Base-by-base conservation (phyloP, 2,888 invertebrate species). In the Lycaena phlaeas region DNA sequence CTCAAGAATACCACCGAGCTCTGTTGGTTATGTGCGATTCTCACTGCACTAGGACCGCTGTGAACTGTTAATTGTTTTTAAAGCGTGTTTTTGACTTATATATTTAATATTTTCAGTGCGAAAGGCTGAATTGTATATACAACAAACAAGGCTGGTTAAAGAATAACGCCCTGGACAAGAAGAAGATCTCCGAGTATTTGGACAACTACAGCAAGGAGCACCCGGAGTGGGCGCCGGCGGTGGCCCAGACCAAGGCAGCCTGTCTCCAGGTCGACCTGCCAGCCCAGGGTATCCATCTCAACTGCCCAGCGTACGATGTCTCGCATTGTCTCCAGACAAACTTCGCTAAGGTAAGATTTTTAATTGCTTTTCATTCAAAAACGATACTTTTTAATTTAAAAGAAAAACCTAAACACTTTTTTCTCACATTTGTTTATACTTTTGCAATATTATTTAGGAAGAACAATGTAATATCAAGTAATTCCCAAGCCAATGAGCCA, bases 271-370 rank as follows among this genome's bases (percentile, higher is more conserved):
- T 31, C 0, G 59, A 61, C 0, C 36, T 79, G 30, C 64, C 55
- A 0, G 37, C 72, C 0, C 76, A 73, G 36, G 74, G 79, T 0
- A 31, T 53, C 1, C 41, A 49, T n/a, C 31, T 66, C 2, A 57
- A 68, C 49, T 79, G 79, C 22, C 72, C 77, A 0, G 63, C 71
- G 0, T 77, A 62, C 46, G 79, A 79, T 29, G 48, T 70, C 22
- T 48, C 65, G 39, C 57, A 63, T 17, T 79, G 79, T 46, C 42
- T 54, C 0, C 40, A 64, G 1, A 46, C 56, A 1, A 59, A 54
- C 12, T 74, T 76, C 31, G 52, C 74, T 15, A 68, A 52, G 66
- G 79, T 79, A 46, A 47, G 50, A 44, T 15, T 37, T 36, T 12
- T 3, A 9, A 9, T 10, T 10, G 11, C 5, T 27, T n/a, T n/a